phyloP scores from a whole-genome alignment of 1,140 invertebrate species.

The Drosophila kohkoa region DNA sequence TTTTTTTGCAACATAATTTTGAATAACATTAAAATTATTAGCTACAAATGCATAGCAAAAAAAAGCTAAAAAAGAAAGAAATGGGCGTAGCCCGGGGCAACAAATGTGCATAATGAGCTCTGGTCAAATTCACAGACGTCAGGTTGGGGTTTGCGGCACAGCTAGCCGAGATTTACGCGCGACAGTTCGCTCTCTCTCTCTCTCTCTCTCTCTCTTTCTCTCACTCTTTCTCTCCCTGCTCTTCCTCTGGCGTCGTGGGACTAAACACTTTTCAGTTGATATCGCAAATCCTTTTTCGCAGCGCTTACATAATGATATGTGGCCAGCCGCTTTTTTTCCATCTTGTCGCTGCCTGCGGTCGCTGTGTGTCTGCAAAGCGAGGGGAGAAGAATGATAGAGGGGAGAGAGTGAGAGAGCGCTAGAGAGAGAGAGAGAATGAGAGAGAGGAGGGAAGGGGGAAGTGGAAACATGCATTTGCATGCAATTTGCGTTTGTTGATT shows the following conservation, averaged over 20 bases:
- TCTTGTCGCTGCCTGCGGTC: constrained; percentile 28
- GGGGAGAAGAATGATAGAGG: background rate
- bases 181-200: constrained; percentile 46
- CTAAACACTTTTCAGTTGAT: constrained; percentile 76
- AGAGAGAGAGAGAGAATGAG: too few relatives aligned
- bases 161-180: constrained; percentile 72
- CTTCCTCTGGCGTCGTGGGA: constrained; percentile 8
- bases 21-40: constrained; percentile 84
- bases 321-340: constrained; percentile 38
- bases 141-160: constrained; percentile 26
- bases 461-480: constrained; percentile 46
- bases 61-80: background rate
- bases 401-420: background rate
- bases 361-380: background rate
- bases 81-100: constrained; percentile 49
- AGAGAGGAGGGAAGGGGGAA: background rate
- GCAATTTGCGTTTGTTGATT: constrained; percentile 52
- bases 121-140: constrained; percentile 56
- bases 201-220: background rate
- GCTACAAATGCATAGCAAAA: constrained; percentile 68
- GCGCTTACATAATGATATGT: constrained; percentile 79
- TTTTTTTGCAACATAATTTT: constrained; percentile 76
- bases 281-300: constrained; percentile 76
- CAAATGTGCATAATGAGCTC: constrained; percentile 84
- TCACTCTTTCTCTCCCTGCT: background rate